A percentile compares a stretch with the other conserved stretches of the same genome.
phyloP scores from a whole-genome alignment of 2,797 vertebrate species.

The Enteromius afrohamiltoni region DNA sequence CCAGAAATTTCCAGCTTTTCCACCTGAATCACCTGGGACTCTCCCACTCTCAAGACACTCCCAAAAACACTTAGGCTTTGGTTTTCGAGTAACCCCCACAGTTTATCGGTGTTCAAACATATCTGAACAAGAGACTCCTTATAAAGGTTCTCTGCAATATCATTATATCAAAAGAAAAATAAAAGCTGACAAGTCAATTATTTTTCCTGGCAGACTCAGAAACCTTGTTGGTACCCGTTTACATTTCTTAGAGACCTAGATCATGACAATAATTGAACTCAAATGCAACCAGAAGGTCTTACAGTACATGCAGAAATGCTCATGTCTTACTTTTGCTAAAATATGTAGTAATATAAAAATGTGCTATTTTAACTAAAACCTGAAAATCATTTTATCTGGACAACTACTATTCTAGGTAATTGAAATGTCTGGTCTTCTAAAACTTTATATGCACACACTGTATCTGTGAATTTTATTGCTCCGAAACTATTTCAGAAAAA shows the following conservation, averaged over 20 bases:
- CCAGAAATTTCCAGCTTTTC: not conserved
- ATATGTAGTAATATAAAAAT: not conserved
- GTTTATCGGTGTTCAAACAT: not conserved
- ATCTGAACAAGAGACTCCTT: not conserved
- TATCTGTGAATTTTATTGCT: not conserved
- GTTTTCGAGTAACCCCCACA: not conserved
- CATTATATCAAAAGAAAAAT: constrained; percentile 62
- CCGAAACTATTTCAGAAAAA: not conserved
- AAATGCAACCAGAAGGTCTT: not conserved
- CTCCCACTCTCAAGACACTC: not conserved
- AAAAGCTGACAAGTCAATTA: constrained; percentile 66
- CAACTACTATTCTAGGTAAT: not conserved
- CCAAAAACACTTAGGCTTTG: constrained; percentile 21
- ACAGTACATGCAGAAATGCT: not conserved
- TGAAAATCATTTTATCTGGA: not conserved
- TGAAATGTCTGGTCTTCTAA: not conserved
- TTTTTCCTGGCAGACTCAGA: constrained; percentile 53
- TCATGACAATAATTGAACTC: not conserved
- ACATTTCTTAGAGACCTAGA: not conserved
- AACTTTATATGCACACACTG: not conserved
- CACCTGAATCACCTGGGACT: not conserved
- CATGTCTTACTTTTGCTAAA: not conserved
- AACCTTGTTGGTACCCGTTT: not conserved
- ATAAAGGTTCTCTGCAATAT: not conserved
- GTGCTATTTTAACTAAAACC: not conserved